phyloP scores from a whole-genome alignment of 2,888 invertebrate genomes.

The Heliconius erato region DNA sequence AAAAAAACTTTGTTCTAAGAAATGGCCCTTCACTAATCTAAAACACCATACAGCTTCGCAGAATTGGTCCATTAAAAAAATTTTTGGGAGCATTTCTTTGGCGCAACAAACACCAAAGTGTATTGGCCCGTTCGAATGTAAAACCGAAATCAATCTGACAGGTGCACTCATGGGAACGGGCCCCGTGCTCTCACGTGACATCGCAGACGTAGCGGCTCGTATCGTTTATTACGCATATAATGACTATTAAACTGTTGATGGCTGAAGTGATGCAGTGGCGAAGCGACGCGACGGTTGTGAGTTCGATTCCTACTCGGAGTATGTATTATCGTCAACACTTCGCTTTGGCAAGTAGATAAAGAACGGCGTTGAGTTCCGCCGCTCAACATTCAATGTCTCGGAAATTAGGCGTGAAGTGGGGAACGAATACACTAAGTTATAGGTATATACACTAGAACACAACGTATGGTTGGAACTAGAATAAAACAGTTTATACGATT shows the following conservation, averaged over 20 bases:
- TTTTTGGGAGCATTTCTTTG: constrained; percentile 20
- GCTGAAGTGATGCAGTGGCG: not conserved
- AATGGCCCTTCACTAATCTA: not conserved
- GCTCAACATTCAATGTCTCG: no score
- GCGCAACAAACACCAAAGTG: constrained; percentile 58
- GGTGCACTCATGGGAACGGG: constrained; percentile 72
- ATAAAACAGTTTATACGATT: no score
- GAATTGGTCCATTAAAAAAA: not conserved
- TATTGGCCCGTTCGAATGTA: constrained; percentile 62
- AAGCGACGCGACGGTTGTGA: not conserved
- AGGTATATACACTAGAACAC: no score
- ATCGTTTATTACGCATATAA: constrained; percentile 77
- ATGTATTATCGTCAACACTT: not conserved
- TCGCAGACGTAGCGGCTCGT: constrained; percentile 76
- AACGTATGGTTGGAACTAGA: no score
- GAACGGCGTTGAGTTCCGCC: no score
- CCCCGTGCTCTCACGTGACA: constrained; percentile 76
- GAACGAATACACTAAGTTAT: no score
- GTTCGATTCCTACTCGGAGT: not conserved
- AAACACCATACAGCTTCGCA: not conserved
- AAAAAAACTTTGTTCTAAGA: not conserved
- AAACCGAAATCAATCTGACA: constrained; percentile 75
- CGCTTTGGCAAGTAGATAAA: not conserved
- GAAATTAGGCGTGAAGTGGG: no score
- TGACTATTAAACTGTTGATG: constrained; percentile 8